Evolutionary conservation across 2,113 vertebrate genomes (phyloP), one percentile per base, ranked within the genome.

Genomic region (Clarias batrachus): DNA sequence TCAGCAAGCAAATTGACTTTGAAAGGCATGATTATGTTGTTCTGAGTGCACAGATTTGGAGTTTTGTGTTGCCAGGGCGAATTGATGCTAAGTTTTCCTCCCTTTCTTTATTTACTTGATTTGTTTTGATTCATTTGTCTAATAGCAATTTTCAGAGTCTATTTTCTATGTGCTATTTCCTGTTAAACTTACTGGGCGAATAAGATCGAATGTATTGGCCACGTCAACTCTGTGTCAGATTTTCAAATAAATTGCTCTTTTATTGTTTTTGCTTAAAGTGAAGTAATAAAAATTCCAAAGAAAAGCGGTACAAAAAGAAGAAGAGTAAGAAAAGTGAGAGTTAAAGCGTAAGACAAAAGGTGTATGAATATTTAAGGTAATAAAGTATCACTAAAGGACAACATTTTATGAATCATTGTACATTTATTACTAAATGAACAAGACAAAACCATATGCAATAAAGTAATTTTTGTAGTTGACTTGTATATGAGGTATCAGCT

Each of bases 1-100:
- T 86, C 88, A 88, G 63, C 80, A 86, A 79, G 82, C 83, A 87
- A 89, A 83, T 76, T 81, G 87, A 48, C 79, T 83, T 77, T 57
- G 68, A 77, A 87, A 86, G 59, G 17, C 48, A 4, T 80, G 82
- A 74, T 86, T 74, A 78, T 82, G 78, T 65, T 82, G 83, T 76
- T 81, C 59, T 54, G 56, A 80, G 74, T 30, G 62, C 52, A 33
- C 66, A 41, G 68, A 59, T 60, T 71, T 66, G 41, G 37, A 41
- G 21, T 78, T 87, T 87, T 68, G 56, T 56, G 13, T 71, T 63
- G 66, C 78, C 68, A 21, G 10, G 33, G 78, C 30, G 10, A 81
- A 73, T 62, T 56, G 81, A 59, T 27, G 41, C 59, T 0, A 63
- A 12, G 25, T 77, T 54, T 78, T 33, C 27, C 9, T 66, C 30